These are phyloP conservation scores for Rotaria sp. DNA, from an alignment of 2,888 invertebrate genomes.

Conservation along the genomic window DNA sequence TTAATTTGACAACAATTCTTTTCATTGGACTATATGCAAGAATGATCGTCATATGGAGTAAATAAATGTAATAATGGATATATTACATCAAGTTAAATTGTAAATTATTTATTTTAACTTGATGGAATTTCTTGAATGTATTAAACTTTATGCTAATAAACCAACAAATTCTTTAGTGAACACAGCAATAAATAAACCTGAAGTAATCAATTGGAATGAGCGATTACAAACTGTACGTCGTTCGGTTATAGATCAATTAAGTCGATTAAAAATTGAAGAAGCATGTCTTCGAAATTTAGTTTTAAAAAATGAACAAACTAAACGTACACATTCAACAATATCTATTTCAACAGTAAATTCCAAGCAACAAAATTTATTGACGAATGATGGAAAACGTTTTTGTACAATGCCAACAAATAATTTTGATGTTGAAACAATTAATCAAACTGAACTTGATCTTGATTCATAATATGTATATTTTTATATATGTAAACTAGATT, in stretches of 20 bases:
- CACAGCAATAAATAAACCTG: not conserved
- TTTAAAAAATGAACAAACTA: not conserved
- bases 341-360: not conserved
- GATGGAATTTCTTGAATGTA: not conserved
- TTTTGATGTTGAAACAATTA: not conserved
- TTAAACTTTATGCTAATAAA: slow-evolving; percentile 3
- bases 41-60: too few relatives aligned
- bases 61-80: too few relatives aligned
- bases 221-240: not conserved
- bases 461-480: not conserved
- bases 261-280: slow-evolving; percentile 23
- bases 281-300: not conserved
- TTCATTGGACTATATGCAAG: too few relatives aligned
- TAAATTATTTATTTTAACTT: too few relatives aligned
- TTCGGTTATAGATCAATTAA: not conserved
- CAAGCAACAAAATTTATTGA: not conserved
- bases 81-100: too few relatives aligned
- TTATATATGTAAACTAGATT: not conserved
- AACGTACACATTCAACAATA: not conserved
- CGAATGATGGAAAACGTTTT: not conserved
- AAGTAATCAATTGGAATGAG: not conserved
- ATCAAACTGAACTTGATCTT: slow-evolving; percentile 13
- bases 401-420: not conserved
- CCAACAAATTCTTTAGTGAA: not conserved
- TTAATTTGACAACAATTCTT: too few relatives aligned